phyloP scores from a whole-genome alignment of 1,140 invertebrate species.

The Acromyrmex echinatior region DNA sequence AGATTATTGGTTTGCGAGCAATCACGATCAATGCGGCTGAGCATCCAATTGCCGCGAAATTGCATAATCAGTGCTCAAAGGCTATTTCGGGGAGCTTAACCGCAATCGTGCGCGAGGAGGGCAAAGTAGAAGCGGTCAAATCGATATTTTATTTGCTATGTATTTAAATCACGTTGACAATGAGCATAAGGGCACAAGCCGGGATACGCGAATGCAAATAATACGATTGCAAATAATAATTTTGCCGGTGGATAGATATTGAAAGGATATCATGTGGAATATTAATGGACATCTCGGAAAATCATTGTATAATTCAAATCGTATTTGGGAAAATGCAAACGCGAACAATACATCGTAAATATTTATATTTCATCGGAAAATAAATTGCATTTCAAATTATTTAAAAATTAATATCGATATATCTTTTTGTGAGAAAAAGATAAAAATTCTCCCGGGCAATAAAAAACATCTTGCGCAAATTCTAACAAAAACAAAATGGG shows the following conservation, averaged over 20 bases:
- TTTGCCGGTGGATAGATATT: not conserved
- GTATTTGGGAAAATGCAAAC: not conserved
- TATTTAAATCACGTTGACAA: conserved; percentile 14
- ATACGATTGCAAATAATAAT: conserved; percentile 23
- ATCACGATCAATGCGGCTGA: conserved; percentile 48
- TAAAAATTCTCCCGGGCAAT: not conserved
- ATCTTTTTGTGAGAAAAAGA: not conserved
- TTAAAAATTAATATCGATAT: not conserved
- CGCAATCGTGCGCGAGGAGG: not conserved
- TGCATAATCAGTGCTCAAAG: conserved; percentile 50
- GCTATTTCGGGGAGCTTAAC: conserved; percentile 25
- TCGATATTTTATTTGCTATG: conserved; percentile 34
- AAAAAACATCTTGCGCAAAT: not conserved
- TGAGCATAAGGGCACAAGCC: not conserved
- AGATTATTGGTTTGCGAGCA: conserved; percentile 44
- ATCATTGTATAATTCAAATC: conserved; percentile 19
- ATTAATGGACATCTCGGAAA: conserved; percentile 17
- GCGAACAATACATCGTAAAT: not conserved
- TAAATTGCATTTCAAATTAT: conserved; percentile 8
- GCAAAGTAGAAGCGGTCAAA: conserved; percentile 11
- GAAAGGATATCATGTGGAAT: conserved; percentile 20
- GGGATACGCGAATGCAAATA: conserved; percentile 9
- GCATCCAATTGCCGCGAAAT: conserved; percentile 49
- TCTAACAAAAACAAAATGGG: not conserved
- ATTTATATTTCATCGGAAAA: not conserved